Conservation (phyloP, 1,140 invertebrate genomes). For the Pseudomyrmex dendroicus region DNA sequence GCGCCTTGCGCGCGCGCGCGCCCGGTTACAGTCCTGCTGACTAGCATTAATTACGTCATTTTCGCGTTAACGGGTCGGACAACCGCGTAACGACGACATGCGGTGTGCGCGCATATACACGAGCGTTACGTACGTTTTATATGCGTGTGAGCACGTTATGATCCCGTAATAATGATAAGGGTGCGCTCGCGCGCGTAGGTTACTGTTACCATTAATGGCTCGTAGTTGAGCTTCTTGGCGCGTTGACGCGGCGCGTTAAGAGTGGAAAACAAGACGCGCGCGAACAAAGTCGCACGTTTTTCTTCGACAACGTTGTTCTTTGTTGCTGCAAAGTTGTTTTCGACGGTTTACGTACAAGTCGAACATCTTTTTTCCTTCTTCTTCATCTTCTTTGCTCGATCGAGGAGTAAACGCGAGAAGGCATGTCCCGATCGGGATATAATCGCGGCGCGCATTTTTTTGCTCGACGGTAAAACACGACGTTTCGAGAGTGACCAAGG, state of each 20-base stretch:
- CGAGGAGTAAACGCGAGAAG: background rate
- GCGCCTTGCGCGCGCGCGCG: background rate
- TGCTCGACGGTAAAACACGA: slow-evolving; percentile 65
- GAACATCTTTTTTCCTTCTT: slow-evolving; percentile 20
- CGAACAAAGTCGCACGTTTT: slow-evolving; percentile 21
- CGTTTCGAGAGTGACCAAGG: background rate
- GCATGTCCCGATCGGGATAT: slow-evolving; percentile 10
- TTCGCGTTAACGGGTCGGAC: slow-evolving; percentile 55
- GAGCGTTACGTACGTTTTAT: background rate
- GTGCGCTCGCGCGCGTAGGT: slow-evolving; percentile 13
- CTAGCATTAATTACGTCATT: slow-evolving; percentile 64
- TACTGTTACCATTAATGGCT: slow-evolving; percentile 49
- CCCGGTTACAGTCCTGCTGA: slow-evolving; percentile 28
- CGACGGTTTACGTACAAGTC: slow-evolving; percentile 23
- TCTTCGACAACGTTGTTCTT: background rate
- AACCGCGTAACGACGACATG: slow-evolving; percentile 50
- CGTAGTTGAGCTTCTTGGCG: background rate
- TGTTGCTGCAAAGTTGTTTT: background rate
- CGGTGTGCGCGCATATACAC: slow-evolving; percentile 7
- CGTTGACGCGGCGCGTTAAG: slow-evolving; percentile 1
- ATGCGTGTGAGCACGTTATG: slow-evolving; percentile 33
- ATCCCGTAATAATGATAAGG: slow-evolving; percentile 59
- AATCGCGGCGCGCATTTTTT: slow-evolving; percentile 34
- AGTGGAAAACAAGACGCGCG: slow-evolving; percentile 24
- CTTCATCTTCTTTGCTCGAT: slow-evolving; percentile 29